Base-by-base conservation (phyloP, 2,888 invertebrate genomes). In the Hololepta plana region DNA sequence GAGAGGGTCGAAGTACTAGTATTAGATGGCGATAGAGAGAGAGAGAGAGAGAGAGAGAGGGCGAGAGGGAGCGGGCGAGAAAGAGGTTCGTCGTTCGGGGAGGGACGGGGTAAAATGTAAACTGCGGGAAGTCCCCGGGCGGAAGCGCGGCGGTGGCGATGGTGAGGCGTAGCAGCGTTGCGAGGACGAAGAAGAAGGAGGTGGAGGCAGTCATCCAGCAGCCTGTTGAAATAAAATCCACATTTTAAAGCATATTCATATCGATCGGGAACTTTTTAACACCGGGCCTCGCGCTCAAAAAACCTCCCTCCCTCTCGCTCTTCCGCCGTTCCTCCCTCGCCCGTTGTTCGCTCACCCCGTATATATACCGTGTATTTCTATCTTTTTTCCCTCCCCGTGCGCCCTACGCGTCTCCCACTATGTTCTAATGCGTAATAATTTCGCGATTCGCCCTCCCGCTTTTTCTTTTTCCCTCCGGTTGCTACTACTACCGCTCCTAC, bases 241-340 rank as follows among this genome's bases (percentile, higher is more conserved):
- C 62, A 62, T 62, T 64, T 64, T 64, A 63, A 63, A 64, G 62
- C 63, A 63, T 62, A 63, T 64, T 63, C 62, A 62, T 64, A 63
- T 64, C 62, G 63, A 64, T 64, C 62, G 59, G n/a, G 50, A 56
- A 61, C 51, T 63, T 64, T 63, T 64, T 63, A 62, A 61, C 62
- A 58, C 62, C 51, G 53, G 48, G 51, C 48, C 47, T 47, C 44
- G 33, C 43, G 38, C 30, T n/a, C n/a, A n/a, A n/a, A n/a, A n/a
- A n/a, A n/a, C n/a, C 41, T 38, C 43, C 36, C 41, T 35, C 40
- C 39, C 34, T 23, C 30, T 29, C 34, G 19, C 15, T 16, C 19
- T 30, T 23, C 39, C 38, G 39, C 38, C 38, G 40, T 40, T 32
- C 36, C 25, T 35, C 35, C 30, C 32, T 30, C 20, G 33, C 32